These are phyloP conservation scores for Isurus oxyrinchus DNA, from an alignment of 2,113 vertebrate species.

Conservation along the genomic window DNA sequence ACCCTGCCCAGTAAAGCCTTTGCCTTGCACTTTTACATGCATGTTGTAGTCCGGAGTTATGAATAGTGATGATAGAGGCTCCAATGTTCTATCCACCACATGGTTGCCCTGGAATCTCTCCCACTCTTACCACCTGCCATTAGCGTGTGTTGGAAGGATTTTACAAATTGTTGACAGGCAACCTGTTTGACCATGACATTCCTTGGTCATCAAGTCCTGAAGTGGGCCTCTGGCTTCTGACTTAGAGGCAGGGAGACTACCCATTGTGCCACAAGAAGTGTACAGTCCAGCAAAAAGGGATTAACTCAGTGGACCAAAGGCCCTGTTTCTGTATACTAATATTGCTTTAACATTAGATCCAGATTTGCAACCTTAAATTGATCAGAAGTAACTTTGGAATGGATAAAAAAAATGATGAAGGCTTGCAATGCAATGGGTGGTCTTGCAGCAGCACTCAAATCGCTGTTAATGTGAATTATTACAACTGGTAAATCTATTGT, in stretches of 20 bases:
- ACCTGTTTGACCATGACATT: not conserved
- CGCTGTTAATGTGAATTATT: not conserved
- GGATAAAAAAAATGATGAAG: not conserved
- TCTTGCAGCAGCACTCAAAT: not conserved
- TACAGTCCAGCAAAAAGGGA: not conserved
- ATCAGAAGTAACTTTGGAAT: not conserved
- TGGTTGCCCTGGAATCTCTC: no score
- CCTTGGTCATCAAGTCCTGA: no score
- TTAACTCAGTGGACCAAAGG: not conserved
- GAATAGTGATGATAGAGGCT: no score
- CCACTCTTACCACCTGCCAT: no score
- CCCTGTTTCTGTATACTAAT: not conserved
- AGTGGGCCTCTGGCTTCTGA: not conserved
- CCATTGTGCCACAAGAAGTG: not conserved
- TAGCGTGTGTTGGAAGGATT: no score
- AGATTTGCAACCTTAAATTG: not conserved
- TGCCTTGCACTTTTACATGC: no score
- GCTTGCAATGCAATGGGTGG: not conserved
- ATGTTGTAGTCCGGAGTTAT: no score
- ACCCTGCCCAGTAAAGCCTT: no score
- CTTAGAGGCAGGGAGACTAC: not conserved
- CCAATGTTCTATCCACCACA: no score
- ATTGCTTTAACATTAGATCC: not conserved
- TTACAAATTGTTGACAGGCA: no score
- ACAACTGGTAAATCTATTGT: not conserved